phyloP scores from a whole-genome alignment of 1,140 invertebrate species.

The Argopecten irradians region DNA sequence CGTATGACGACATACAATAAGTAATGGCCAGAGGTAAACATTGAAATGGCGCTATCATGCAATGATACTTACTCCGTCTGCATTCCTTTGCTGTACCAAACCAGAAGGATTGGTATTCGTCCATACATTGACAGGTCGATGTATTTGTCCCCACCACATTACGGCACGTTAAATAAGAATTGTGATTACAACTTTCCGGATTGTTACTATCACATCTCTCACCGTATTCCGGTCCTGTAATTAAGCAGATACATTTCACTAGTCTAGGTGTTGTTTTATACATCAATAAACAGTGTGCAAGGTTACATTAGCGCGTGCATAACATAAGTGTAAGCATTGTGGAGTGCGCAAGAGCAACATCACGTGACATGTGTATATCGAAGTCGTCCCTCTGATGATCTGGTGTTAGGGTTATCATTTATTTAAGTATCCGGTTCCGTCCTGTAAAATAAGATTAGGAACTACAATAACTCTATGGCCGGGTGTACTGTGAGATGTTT shows the following conservation, averaged over 20 bases:
- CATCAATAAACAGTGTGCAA: not conserved
- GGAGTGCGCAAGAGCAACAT: not conserved
- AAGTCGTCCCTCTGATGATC: not conserved
- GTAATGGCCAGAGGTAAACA: too few relatives aligned
- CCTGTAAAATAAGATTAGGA: not conserved
- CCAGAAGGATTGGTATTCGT: not conserved
- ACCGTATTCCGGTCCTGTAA: not conserved
- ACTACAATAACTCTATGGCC: not conserved
- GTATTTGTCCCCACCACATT: not conserved
- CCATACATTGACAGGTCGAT: not conserved
- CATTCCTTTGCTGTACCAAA: not conserved
- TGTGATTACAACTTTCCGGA: slow-evolving; percentile 1
- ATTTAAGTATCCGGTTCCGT: not conserved
- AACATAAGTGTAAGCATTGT: not conserved
- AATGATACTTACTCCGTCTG: not conserved
- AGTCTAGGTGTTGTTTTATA: not conserved
- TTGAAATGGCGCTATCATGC: too few relatives aligned
- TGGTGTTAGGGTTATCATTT: not conserved
- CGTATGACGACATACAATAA: too few relatives aligned
- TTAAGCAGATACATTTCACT: not conserved
- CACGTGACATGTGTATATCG: not conserved
- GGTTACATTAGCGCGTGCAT: not conserved
- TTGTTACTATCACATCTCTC: not conserved
- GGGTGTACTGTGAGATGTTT: not conserved
- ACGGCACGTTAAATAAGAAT: not conserved